Evolutionary conservation across 2,888 invertebrate species (phyloP), one percentile per base, ranked within the genome.

Genomic region (Ichneumoninae sp.): DNA sequence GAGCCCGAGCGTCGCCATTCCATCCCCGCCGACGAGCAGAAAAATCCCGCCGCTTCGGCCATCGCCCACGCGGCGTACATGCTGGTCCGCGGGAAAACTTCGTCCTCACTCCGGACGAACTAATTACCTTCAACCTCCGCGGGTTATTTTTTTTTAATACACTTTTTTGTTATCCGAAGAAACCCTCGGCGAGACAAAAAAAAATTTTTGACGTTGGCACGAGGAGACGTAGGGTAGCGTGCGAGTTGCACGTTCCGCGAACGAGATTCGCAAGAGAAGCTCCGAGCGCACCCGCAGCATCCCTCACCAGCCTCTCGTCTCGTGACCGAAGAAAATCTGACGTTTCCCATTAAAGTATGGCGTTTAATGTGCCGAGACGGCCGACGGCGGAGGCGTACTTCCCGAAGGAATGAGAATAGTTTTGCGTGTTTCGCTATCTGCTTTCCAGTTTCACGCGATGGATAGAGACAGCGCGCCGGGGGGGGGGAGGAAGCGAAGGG

Each of bases 261-360:
- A 47, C 40, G 76, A 63, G 69, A 78, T 26, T 74, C 68, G 50
- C 1, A 75, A 71, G 33, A 44, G 30, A 33, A 63, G 60, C 33
- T 30, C 26, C 33, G 36, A 40, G n/a, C 40, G 22, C 7, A 7
- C 5, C 65, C 0, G 57, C 75, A 71, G 73, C 84, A 66, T 75
- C 75, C 30, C 60, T 52, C 40, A 22, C 63, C 69, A 40, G 33
- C 66, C 66, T 76, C 52, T 81, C 83, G 80, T 81, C 71, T 83
- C 83, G 77, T 85, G 83, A 85, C 85, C 85, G 78, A 85, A 84
- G 87, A 85, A 76, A 88, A 89, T 88, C 87, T 87, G 88, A 89
- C 87, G 83, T 87, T 89, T 88, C 85, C 87, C 87, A 88, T 89
- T 87, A 88, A 86, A 87, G 85, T 88, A 85, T 88, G 87, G 85